Conservation (phyloP, 2,113 vertebrate genomes). For the Willisornis vidua region DNA sequence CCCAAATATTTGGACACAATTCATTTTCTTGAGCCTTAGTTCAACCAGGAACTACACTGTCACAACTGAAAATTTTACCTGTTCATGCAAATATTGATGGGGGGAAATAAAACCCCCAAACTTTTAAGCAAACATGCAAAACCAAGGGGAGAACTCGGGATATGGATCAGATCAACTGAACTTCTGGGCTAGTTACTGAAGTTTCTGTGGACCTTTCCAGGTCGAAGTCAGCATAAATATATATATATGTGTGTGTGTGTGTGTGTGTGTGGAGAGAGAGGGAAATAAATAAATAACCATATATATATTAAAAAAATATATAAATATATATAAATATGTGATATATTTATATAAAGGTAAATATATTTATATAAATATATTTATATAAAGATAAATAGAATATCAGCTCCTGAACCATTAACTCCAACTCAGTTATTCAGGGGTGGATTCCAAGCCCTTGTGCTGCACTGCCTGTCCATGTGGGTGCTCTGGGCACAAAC, state of each 20-base stretch:
- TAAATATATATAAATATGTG: too few species aligned
- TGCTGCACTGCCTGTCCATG: background rate
- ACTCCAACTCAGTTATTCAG: background rate
- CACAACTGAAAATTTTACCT: background rate
- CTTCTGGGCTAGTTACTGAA: background rate
- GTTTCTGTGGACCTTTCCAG: background rate
- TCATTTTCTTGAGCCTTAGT: background rate
- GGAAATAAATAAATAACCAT: too few species aligned
- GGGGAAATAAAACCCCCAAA: background rate
- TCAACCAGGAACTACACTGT: background rate
- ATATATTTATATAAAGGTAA: background rate
- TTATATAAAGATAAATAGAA: background rate
- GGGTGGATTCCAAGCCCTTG: background rate
- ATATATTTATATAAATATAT: background rate
- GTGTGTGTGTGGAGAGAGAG: too few species aligned
- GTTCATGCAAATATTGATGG: background rate
- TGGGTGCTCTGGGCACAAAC: background rate
- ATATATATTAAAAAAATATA: too few species aligned
- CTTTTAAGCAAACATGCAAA: accelerated
- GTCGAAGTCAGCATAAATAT: too few species aligned
- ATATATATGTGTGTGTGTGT: too few species aligned
- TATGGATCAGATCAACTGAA: background rate
- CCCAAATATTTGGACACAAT: background rate
- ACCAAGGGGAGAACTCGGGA: background rate
- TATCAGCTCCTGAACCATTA: background rate